Base-by-base conservation (phyloP, 2,113 vertebrate genomes). In the Pyrgilauda ruficollis region DNA sequence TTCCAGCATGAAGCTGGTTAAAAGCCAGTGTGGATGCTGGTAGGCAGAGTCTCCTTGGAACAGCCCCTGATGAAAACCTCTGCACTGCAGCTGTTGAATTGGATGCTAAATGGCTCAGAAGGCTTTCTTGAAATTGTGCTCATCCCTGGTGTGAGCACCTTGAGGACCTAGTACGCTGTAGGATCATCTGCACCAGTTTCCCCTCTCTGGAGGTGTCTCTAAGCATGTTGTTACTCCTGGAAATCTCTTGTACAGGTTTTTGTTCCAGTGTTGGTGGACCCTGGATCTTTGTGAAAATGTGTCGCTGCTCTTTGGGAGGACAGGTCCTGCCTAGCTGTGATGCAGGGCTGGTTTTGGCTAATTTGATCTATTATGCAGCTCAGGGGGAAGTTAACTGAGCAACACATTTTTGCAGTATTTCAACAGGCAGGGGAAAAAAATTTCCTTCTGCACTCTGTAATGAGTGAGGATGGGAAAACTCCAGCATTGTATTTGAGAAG, bases 401-500 rank as follows among this genome's bases (percentile, higher is more conserved):
- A 2, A 33, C 41, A 73, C 24, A 26, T 74, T 89, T 77, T 77
- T 88, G 87, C 93, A 87, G 58, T 46, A 43, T 96, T 97, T 96
- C 87, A 87, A 77, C 41, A 31, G 74, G 15, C 81, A 90, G 78
- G 85, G 80, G 75, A 84, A 89, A 55, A 92, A 91, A 90, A 91
- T 84, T 86, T 88, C 49, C 17, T 62, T 77, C 50, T 74, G 67
- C 15, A 10, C 18, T 89, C 16, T 49, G 26, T 92, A 83, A 78
- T 58, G 68, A 50, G 49, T 84, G 67, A 92, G 52, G 47, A 90
- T 94, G 59, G 58, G 59, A 87, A 67, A 82, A 89, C 47, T 96
- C 39, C 67, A 90, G 70, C 85, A 33, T 91, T 85, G 56, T 88
- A 64, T 81, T 93, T 93, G 88, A 94, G 62, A 94, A 96, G 84